These are phyloP conservation scores for Scarus forsteni DNA, from an alignment of 2,797 vertebrate genomes.

Conservation along the genomic window DNA sequence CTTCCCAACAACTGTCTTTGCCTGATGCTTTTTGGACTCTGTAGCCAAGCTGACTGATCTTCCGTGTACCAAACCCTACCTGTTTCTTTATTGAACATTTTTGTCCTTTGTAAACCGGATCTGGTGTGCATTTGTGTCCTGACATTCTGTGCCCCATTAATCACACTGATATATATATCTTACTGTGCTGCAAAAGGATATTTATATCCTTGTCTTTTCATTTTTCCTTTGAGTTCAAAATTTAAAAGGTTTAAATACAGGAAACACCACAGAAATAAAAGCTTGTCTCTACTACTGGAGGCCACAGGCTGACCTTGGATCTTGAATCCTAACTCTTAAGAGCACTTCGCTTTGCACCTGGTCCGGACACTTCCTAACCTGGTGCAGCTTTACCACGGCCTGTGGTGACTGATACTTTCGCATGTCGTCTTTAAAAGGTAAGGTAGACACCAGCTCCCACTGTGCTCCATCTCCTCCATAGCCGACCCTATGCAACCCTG, in stretches of 20 bases:
- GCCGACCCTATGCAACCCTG: neutral
- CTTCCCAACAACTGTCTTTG: too few species aligned
- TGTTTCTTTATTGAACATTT: too few species aligned
- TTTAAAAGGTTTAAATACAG: neutral
- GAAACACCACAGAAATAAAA: neutral
- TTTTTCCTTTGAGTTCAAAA: too few species aligned
- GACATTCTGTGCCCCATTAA: too few species aligned
- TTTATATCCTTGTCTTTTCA: too few species aligned
- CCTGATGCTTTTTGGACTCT: too few species aligned
- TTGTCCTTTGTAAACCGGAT: too few species aligned
- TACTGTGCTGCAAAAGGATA: too few species aligned
- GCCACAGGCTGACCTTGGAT: slow-evolving; percentile 23
- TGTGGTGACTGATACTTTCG: slow-evolving; percentile 24
- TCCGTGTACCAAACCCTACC: too few species aligned
- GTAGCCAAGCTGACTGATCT: too few species aligned
- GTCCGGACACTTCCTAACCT: slow-evolving; percentile 22
- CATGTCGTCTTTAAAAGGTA: slow-evolving; percentile 22
- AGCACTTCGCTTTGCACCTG: slow-evolving; percentile 23
- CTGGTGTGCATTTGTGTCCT: too few species aligned
- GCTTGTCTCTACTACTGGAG: slow-evolving; percentile 8
- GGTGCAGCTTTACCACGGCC: slow-evolving; percentile 11
- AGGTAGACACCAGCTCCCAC: slow-evolving; percentile 12
- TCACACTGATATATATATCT: too few species aligned
- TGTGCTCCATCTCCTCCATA: slow-evolving; percentile 16
- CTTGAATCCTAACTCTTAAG: slow-evolving; percentile 6